A percentile compares a stretch with the other conserved stretches of the same genome.
Evolutionary conservation across 2,888 invertebrate genomes (phyloP).

Genomic region (Lithosia quadra): DNA sequence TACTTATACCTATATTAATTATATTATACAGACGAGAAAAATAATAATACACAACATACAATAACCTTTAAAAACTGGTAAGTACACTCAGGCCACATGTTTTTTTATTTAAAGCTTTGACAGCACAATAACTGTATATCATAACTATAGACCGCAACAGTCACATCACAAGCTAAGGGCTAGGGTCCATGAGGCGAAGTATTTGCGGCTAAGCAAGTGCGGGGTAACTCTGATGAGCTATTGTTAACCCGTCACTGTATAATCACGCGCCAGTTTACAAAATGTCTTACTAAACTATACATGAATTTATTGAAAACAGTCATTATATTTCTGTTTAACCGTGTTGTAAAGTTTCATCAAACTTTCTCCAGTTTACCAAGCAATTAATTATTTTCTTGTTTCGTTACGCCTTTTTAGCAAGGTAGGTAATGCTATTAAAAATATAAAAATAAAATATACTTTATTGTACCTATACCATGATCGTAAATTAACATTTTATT

Average conservation of each 20-base stretch:
- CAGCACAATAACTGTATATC: conserved; percentile 69
- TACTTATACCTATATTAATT: neutral
- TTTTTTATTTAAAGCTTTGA: conserved; percentile 43
- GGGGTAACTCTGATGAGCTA: neutral
- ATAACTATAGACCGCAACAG: conserved; percentile 61
- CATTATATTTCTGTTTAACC: too few species aligned
- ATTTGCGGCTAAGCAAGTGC: conserved; percentile 8
- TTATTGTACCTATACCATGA: too few species aligned
- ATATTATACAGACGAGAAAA: neutral
- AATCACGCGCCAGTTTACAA: too few species aligned
- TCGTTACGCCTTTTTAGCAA: too few species aligned
- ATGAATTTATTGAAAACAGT: too few species aligned
- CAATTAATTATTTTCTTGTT: too few species aligned
- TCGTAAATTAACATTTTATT: too few species aligned
- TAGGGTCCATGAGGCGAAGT: neutral
- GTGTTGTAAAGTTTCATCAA: too few species aligned
- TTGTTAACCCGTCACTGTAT: neutral
- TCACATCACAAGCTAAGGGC: conserved; percentile 21
- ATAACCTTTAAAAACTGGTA: neutral
- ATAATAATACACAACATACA: neutral
- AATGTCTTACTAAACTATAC: too few species aligned
- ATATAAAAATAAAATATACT: too few species aligned
- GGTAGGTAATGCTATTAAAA: too few species aligned
- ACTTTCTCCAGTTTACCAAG: too few species aligned
- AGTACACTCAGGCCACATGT: conserved; percentile 2